These are phyloP conservation scores for Bugulina stolonifera DNA, from an alignment of 2,888 invertebrate genomes.

Conservation along the genomic window DNA sequence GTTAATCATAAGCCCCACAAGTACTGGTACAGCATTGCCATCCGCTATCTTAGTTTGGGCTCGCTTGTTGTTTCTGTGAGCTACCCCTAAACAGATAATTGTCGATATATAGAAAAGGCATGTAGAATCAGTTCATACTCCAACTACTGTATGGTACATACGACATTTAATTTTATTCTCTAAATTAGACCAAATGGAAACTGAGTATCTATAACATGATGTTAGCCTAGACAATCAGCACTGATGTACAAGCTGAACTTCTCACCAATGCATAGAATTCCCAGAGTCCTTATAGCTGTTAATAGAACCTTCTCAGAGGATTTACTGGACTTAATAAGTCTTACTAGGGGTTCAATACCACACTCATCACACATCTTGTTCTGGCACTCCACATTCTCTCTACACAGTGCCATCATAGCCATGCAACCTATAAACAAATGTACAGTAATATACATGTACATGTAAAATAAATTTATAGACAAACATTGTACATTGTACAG, in stretches of 20 bases:
- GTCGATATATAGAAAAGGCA: too few species aligned
- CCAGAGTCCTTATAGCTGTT: constrained; percentile 49
- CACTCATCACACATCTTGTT: constrained; percentile 47
- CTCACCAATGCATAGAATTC: constrained; percentile 51
- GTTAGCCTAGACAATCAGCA: too few species aligned
- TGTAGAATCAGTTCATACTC: too few species aligned
- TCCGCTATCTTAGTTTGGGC: constrained; percentile 48
- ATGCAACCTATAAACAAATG: constrained; percentile 46
- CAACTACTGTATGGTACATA: too few species aligned
- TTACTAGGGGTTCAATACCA: constrained; percentile 48
- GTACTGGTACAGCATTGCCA: constrained; percentile 45
- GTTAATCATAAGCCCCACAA: constrained; percentile 41
- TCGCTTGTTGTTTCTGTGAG: constrained; percentile 46
- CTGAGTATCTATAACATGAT: too few species aligned
- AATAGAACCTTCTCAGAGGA: constrained; percentile 46
- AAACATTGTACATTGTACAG: too few species aligned
- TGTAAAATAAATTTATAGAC: too few species aligned
- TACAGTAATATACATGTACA: too few species aligned
- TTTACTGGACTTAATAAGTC: constrained; percentile 45
- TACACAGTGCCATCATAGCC: constrained; percentile 48
- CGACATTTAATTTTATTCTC: too few species aligned
- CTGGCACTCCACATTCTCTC: constrained; percentile 50
- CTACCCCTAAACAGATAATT: too few species aligned
- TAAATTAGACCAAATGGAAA: too few species aligned
- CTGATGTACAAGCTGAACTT: not conserved